These are phyloP conservation scores for Acanthaster planci DNA, from an alignment of 35 echinoderm and acorn worm species.

Conservation along the genomic window DNA sequence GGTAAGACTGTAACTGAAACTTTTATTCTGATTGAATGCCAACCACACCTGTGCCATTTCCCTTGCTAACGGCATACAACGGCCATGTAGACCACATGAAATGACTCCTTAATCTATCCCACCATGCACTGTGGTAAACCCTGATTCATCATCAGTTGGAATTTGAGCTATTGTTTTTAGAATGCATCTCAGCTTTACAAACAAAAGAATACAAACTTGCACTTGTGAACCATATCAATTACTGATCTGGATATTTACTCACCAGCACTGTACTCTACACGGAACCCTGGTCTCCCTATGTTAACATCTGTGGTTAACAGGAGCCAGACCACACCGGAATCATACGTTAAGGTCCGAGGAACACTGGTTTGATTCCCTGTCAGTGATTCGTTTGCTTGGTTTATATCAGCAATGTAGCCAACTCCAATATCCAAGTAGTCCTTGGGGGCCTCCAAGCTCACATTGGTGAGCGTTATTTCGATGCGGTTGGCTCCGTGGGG, in stretches of 20 bases:
- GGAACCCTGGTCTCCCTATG: neutral
- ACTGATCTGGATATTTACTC: neutral
- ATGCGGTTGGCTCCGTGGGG: slow-evolving; percentile 10
- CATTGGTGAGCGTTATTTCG: slow-evolving; percentile 21
- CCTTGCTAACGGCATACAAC: no score
- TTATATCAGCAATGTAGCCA: neutral
- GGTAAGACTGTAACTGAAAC: no score
- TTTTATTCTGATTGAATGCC: no score
- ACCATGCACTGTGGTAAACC: no score
- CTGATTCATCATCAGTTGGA: no score
- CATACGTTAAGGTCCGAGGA: neutral
- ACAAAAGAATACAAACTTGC: no score
- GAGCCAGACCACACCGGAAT: neutral
- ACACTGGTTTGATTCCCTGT: neutral
- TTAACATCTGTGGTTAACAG: neutral
- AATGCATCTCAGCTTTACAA: no score
- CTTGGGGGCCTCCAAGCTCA: slow-evolving; percentile 12
- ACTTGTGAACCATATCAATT: no score
- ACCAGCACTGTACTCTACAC: neutral
- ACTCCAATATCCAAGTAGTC: neutral
- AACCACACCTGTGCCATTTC: no score
- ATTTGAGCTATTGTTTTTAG: no score
- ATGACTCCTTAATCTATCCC: no score
- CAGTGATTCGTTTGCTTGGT: neutral
- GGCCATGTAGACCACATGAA: no score